Base-by-base conservation (phyloP, 2,888 invertebrate species). In the Hyposoter dolosus region DNA sequence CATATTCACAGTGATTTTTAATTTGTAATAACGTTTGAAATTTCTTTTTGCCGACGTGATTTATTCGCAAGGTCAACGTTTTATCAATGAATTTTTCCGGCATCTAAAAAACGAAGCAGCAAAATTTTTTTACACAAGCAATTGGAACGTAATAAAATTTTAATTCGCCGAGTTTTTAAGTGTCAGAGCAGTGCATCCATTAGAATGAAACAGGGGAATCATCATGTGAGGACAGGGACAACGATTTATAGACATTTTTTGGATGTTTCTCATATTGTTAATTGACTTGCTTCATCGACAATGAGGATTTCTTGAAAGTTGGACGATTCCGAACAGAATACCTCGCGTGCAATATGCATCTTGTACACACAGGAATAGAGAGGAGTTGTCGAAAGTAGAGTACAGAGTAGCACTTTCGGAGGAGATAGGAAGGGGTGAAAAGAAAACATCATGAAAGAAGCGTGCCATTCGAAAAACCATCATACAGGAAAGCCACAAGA, bases 381-480 rank as follows among this genome's bases (percentile, higher is more conserved):
- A 19, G 60, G 10, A 56, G 43, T 68, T 79, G 69, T 45, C 50
- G 79, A 71, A 60, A 56, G 69, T 53, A 68, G 28, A 60, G 47
- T 23, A 12, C 28, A 45, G 60, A 60, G 75, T 63, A 43, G 43
- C 75, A 75, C 60, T 75, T 75, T 75, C 28, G 56, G 28, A 63
- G 28, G 43, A 12, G 40, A 68, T 66, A n/a, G 28, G 53, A 28
- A 79, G 32, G 69, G 45, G 56, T 45, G 69, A 53, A 69, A 78
- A 60, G 69, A 69, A 79, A 79, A 79, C 56, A 79, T 69, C 43
- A 19, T 17, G 32, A 60, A 75, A 60, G 28, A 78, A 56, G 17
- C 32, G 60, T 60, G 69, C 56, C 56, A 69, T 79, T 71, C 60
- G 79, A 79, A 69, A 69, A 79, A 56, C 56, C 19, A 69, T 32